A percentile compares a stretch with the other conserved stretches of the same genome.
These are phyloP conservation scores for Oceanodroma leucorhoa DNA, from an alignment of 2,797 vertebrate genomes.

Conservation along the genomic window DNA sequence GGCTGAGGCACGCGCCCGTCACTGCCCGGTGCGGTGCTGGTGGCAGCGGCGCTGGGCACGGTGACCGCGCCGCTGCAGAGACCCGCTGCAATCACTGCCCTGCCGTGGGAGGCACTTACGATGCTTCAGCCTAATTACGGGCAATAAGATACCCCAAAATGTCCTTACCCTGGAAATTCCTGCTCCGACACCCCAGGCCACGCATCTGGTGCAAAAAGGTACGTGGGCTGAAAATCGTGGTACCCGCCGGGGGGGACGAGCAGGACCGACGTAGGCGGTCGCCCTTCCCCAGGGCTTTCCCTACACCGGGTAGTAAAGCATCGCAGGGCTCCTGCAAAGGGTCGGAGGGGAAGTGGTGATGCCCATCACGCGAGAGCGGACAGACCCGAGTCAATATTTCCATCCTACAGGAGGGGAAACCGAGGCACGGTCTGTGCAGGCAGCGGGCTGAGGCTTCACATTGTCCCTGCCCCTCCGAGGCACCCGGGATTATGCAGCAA, in stretches of 20 bases:
- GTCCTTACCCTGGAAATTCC: neutral
- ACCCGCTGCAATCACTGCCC: neutral
- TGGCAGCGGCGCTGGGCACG: neutral
- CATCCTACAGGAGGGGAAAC: neutral
- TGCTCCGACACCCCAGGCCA: no score
- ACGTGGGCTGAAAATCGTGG: neutral
- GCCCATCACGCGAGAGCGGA: neutral
- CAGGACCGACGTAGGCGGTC: fast-evolving
- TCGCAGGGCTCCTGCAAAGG: neutral
- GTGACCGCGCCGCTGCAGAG: neutral
- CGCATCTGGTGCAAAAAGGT: neutral
- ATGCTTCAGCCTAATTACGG: neutral
- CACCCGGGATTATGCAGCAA: neutral
- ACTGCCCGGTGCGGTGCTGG: no score
- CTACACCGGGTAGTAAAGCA: neutral
- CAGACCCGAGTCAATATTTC: neutral
- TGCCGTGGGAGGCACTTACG: no score
- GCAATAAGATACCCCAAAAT: neutral
- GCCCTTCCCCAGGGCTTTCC: neutral
- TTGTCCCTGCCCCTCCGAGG: neutral
- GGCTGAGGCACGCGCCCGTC: neutral
- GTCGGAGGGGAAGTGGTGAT: no score
- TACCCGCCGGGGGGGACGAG: no score
- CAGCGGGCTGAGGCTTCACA: neutral
- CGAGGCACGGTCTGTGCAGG: neutral